Conservation (phyloP, 2,113 vertebrate species). For the Melospiza melodia region DNA sequence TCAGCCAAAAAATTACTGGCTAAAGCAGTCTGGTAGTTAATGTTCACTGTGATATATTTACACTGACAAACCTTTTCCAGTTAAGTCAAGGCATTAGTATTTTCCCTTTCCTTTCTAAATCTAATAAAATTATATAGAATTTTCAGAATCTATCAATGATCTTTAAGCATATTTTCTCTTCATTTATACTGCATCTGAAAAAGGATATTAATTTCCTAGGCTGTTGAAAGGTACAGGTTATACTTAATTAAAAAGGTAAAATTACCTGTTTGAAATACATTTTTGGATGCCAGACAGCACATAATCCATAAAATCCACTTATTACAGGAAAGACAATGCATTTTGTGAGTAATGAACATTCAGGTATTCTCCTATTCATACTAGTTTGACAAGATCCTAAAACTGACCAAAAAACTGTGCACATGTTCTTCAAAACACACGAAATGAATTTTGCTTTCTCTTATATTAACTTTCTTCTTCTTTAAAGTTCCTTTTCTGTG, state of each 20-base stretch:
- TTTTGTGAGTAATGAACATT: constrained; percentile 6
- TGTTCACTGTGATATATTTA: neutral
- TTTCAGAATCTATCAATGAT: neutral
- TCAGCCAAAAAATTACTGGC: neutral
- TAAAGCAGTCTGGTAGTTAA: neutral
- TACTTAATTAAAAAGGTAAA: neutral
- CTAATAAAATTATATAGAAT: neutral
- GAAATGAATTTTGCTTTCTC: neutral
- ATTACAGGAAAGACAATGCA: neutral
- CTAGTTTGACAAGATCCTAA: neutral
- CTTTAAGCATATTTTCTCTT: neutral
- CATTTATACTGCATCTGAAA: neutral
- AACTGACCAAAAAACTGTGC: neutral
- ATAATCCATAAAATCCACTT: neutral
- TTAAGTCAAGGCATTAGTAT: neutral
- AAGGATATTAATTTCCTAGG: neutral
- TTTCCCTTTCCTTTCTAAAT: neutral
- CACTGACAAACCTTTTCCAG: neutral
- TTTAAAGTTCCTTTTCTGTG: neutral
- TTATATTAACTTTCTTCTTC: neutral
- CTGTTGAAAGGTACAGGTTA: neutral
- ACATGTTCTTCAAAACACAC: neutral
- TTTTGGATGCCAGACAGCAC: neutral
- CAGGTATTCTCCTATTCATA: neutral
- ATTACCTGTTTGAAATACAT: neutral